Base-by-base conservation (phyloP, 1,140 invertebrate species). In the Trinorchestia longiramus region DNA sequence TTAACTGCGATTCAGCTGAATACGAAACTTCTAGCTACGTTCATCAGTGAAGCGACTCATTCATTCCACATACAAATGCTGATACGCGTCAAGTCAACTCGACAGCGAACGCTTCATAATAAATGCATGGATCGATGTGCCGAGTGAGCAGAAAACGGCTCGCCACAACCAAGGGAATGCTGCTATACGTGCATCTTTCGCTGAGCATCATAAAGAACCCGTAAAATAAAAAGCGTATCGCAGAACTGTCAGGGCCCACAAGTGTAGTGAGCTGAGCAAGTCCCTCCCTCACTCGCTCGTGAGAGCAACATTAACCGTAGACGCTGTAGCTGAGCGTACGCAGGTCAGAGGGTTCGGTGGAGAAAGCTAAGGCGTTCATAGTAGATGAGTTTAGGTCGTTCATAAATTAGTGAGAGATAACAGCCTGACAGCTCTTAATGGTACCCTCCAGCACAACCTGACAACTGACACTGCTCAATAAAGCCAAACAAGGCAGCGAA, bases 371-470 rank as follows among this genome's bases (percentile, higher is more conserved):
- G 62, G 62, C 62, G 62, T 36, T 77, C 62, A 28, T 36, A 77
- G 62, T 77, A 77, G 62, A 77, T 77, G 8, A 77, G 62, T 77
- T 77, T 19, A 28, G 62, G 62, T 36, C 62, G 62, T 77, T 77
- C 62, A 77, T 77, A 77, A 77, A 77, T 77, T 77, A 77, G 62
- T 3, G 62, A 28, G 15, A 77, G 62, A 77, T 77, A 77, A 77
- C 15, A 77, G 62, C 62, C 28, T 77, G 62, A 77, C 62, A 77
- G 62, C 62, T 77, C 15, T 77, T 77, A 77, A 77, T 77, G 62
- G 62, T 77, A 77, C 62, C 62, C 62, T 77, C 62, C 62, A 77
- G 62, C 62, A 77, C 62, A 77, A 77, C 62, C 62, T 77, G 62
- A 77, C 62, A 77, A 19, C 62, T 77, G 62, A 77, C 62, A 77